These are phyloP conservation scores for Zaprionus obscuricornis DNA, from an alignment of 2,888 invertebrate genomes.

Conservation along the genomic window DNA sequence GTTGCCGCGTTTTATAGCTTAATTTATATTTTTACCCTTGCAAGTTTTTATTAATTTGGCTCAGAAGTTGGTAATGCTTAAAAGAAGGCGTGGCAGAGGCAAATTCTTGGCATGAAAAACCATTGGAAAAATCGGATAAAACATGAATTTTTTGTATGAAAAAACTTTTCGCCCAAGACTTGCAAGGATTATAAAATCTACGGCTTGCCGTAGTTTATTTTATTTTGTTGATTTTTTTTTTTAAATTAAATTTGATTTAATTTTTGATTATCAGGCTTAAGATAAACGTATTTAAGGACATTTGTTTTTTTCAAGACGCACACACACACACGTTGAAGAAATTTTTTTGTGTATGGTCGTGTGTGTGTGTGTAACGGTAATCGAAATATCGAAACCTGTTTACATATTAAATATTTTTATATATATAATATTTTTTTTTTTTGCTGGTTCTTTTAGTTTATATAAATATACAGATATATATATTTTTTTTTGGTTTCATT, in stretches of 20 bases:
- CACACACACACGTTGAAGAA: background rate
- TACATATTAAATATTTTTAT: conserved; percentile 42
- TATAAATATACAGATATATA: conserved; percentile 51
- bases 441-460: conserved; percentile 24
- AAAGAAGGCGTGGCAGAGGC: too few relatives aligned
- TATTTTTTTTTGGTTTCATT: conserved; percentile 11
- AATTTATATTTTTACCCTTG: conserved; percentile 20
- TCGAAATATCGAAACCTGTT: conserved; percentile 67
- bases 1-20: conserved; percentile 41
- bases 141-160: too few relatives aligned
- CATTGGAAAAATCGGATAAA: too few relatives aligned
- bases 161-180: too few relatives aligned
- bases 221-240: conserved; percentile 19
- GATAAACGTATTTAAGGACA: conserved; percentile 33
- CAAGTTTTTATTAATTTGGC: too few relatives aligned
- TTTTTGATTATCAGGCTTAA: conserved; percentile 81
- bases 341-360: conserved; percentile 3
- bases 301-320: conserved; percentile 4
- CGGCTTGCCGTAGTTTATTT: too few relatives aligned
- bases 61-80: too few relatives aligned
- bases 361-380: conserved; percentile 10
- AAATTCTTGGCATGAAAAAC: too few relatives aligned
- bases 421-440: conserved; percentile 27
- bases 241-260: conserved; percentile 81
- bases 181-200: too few relatives aligned